Evolutionary conservation across 1,140 invertebrate genomes (phyloP).

Genomic region (Plectus sambesii): DNA sequence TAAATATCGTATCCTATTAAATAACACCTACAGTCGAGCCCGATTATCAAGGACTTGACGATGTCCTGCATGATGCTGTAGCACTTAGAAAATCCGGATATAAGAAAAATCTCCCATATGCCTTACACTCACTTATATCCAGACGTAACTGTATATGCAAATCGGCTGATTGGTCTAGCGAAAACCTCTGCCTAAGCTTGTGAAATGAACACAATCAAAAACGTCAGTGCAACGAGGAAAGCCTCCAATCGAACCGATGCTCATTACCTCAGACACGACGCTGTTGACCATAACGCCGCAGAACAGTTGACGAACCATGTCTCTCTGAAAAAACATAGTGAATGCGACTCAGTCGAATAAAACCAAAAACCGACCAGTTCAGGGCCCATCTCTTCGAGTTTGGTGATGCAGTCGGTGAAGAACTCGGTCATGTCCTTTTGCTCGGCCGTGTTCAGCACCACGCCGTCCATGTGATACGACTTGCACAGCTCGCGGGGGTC

Average conservation of each 20-base stretch:
- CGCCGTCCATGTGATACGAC: slow-evolving; percentile 90
- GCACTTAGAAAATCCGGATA: too few relatives aligned
- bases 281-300: slow-evolving; percentile 85
- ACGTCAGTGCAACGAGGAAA: too few relatives aligned
- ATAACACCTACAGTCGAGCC: too few relatives aligned
- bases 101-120: too few relatives aligned
- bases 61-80: too few relatives aligned
- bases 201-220: slow-evolving; percentile 11
- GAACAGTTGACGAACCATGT: slow-evolving; percentile 76
- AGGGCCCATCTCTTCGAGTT: slow-evolving; percentile 85
- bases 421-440: slow-evolving; percentile 98
- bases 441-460: slow-evolving; percentile 84
- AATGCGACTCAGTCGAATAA: slow-evolving; percentile 5
- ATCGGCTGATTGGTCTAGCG: too few relatives aligned
- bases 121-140: too few relatives aligned
- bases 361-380: slow-evolving; percentile 53
- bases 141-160: too few relatives aligned
- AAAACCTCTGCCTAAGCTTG: slow-evolving; percentile 11
- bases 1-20: too few relatives aligned
- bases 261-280: slow-evolving; percentile 71
- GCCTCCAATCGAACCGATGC: too few relatives aligned
- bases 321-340: slow-evolving; percentile 53
- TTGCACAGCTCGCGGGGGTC: slow-evolving; percentile 88
- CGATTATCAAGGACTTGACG: too few relatives aligned
- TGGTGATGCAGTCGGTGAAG: slow-evolving; percentile 87